Conservation (phyloP, 2,113 vertebrate species). For the Collichthys lucidus region DNA sequence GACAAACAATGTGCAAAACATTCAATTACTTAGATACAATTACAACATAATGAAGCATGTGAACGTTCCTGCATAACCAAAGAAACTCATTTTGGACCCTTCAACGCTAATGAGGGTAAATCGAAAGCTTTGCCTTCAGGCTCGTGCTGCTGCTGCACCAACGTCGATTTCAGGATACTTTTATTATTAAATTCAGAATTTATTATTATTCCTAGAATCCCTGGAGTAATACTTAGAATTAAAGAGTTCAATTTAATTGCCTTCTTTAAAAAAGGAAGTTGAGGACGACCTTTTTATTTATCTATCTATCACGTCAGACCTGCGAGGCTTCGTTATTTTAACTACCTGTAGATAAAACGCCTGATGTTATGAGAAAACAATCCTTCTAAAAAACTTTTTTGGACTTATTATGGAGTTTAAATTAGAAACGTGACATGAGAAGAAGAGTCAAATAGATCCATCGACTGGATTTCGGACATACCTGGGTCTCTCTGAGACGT, state of each 20-base stretch:
- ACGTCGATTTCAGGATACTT: background rate
- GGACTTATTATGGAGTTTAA: background rate
- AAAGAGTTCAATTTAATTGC: background rate
- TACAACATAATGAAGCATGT: background rate
- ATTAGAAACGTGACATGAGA: background rate
- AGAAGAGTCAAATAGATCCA: no score
- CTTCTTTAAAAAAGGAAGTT: background rate
- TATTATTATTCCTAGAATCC: background rate
- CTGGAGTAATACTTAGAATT: background rate
- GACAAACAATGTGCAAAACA: background rate
- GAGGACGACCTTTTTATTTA: background rate
- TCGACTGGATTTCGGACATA: slow-evolving; percentile 62
- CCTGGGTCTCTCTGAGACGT: slow-evolving; percentile 92
- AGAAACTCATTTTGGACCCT: background rate
- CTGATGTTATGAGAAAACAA: background rate
- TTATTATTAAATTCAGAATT: no score
- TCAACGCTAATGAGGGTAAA: background rate
- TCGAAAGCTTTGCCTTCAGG: background rate
- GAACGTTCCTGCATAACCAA: background rate
- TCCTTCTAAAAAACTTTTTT: no score
- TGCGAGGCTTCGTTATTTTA: background rate
- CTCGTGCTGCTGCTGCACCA: background rate
- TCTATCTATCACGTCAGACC: background rate
- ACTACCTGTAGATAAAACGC: background rate
- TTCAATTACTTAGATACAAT: background rate